Base-by-base conservation (phyloP, 2,888 invertebrate genomes). In the Eristalis tenax region DNA sequence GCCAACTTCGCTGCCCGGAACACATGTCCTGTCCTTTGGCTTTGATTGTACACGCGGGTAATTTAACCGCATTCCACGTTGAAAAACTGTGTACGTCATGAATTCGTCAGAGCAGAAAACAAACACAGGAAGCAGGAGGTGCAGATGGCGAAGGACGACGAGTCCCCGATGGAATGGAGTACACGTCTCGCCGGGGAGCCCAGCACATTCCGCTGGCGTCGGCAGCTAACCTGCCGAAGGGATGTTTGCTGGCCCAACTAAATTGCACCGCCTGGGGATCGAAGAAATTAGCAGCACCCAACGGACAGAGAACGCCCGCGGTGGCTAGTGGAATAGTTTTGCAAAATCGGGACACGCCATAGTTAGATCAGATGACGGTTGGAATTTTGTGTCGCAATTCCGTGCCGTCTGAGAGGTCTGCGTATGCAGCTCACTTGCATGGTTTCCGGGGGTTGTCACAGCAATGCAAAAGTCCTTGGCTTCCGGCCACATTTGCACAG, bases 31-130 rank as follows among this genome's bases (percentile, higher is more conserved):
- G 78, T 78, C 70, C 69, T 8, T 35, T 75, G 71, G 59, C n/a
- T 63, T 70, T 23, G 64, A 38, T 28, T 69, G 61, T 74, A 68
- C 79, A 71, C 83, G 83, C 87, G 83, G 73, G 79, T 83, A 83
- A 87, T 87, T 83, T 79, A 83, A 75, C 76, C 79, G 87, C 73
- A 83, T 83, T 87, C 79, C 78, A 79, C 23, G 28, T 13, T 15
- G 43, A 61, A 75, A 70, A 75, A 79, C 70, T 28, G 56, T 40
- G 38, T 81, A 59, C 69, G 82, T 86, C 75, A 71, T 78, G 82
- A 83, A 75, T 86, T 86, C 78, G 82, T 78, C 75, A 79, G 86
- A 71, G 86, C 82, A 79, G 75, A 79, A 82, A 82, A 83, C 78
- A 86, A 86, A 82, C 74, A 86, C 69, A 64, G 85, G 81, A 80